phyloP scores from a whole-genome alignment of 1,140 invertebrate species.

The Psilanteris sp. region DNA sequence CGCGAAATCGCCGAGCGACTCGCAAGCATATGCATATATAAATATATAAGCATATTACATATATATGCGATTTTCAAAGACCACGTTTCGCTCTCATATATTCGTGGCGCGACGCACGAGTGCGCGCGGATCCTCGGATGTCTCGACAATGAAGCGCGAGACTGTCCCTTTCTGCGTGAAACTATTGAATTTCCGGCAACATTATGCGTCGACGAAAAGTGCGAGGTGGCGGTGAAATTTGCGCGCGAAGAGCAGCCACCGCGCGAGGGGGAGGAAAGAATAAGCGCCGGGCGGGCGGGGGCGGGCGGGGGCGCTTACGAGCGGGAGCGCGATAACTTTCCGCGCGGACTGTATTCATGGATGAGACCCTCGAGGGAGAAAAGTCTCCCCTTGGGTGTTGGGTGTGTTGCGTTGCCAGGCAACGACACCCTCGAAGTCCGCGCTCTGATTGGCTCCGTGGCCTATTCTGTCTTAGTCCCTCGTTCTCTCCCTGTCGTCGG shows the following conservation, averaged over 20 bases:
- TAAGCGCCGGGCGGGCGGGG: conserved; percentile 34
- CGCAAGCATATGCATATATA: too few relatives aligned
- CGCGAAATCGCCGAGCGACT: too few relatives aligned
- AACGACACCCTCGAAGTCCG: conserved; percentile 72
- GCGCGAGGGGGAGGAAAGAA: neutral
- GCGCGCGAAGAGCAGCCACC: neutral
- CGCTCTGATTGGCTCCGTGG: conserved; percentile 64
- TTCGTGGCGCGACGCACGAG: too few relatives aligned
- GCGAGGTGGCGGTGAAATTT: conserved; percentile 39
- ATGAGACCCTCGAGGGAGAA: conserved; percentile 71
- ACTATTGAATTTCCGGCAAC: conserved; percentile 46
- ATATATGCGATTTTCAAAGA: too few relatives aligned
- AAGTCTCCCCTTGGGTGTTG: conserved; percentile 75
- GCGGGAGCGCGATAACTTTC: conserved; percentile 70
- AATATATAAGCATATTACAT: too few relatives aligned
- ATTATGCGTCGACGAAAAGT: conserved; percentile 44
- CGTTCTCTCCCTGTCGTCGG: conserved; percentile 57
- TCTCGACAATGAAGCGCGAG: conserved; percentile 22
- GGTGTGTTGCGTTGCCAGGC: conserved; percentile 77
- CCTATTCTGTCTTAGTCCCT: conserved; percentile 63
- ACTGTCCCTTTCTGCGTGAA: conserved; percentile 48
- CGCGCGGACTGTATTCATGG: conserved; percentile 73
- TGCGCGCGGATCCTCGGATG: too few relatives aligned
- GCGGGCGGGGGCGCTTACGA: too few relatives aligned
- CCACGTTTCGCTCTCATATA: too few relatives aligned